Evolutionary conservation across 2,113 vertebrate genomes (phyloP), one percentile per base, ranked within the genome.

Genomic region (Callithrix jacchus): DNA sequence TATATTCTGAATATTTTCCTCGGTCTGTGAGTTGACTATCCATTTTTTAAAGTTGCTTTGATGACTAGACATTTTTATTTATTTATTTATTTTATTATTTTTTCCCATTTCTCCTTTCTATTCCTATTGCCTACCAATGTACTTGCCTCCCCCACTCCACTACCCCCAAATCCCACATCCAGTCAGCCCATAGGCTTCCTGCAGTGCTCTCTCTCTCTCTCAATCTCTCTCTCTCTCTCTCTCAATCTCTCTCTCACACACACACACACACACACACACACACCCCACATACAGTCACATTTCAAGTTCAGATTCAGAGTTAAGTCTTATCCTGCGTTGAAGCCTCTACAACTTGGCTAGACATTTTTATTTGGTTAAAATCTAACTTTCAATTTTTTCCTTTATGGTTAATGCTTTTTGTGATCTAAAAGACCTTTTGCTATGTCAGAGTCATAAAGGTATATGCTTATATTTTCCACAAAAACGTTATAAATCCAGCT

Each of bases 21-120:
- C 18, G 49, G 49, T 79, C 80, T 80, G 6, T 66, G 52, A 21
- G 27, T 58, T 93, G 71, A 85, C 27, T 64, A 32, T 79, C 79
- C 9, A 64, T 42, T 89, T 92, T 47, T 89, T 83, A 70, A 89
- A 47, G 13, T 83, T 17, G 0, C 18, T 77, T 68, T 92, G 13
- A 83, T 88, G 18, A 92, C n/a, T 56, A 58, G 56, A 77, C 82
- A n/a, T 37, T 77, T 47, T 76, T 81, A 56, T 86, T 88, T 83
- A 68, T 47, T 76, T 81, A 56, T 86, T 88, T 83, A n/a, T n/a
- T n/a, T n/a, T n/a, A n/a, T n/a, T n/a, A n/a, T n/a, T n/a, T n/a
- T 66, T 56, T 80, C 64, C 89, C 27, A 47, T 37, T 70, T 68
- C 2, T 88, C 6, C 27, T 80, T 77, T 71, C 70, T 5, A 17